Conservation (phyloP, 2,113 vertebrate genomes). For the Elaphurus davidianus region DNA sequence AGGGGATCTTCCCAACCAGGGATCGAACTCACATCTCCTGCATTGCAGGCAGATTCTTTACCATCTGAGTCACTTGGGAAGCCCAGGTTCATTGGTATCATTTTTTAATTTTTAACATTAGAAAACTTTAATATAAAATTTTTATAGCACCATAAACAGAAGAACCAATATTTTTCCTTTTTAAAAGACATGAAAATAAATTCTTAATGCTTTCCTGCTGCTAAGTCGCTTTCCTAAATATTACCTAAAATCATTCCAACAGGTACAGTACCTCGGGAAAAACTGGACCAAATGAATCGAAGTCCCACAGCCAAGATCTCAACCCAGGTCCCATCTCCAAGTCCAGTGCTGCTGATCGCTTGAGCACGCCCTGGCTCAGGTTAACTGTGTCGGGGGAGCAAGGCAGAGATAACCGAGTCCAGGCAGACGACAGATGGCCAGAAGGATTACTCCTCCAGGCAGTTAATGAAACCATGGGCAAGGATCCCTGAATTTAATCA, state of each 20-base stretch:
- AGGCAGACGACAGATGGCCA: background rate
- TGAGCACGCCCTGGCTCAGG: accelerated
- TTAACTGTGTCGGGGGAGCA: background rate
- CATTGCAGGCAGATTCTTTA: background rate
- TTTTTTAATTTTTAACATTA: background rate
- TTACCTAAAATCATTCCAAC: background rate
- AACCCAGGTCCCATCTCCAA: background rate
- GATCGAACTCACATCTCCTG: accelerated
- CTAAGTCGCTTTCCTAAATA: background rate
- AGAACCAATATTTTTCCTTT: background rate
- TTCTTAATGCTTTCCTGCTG: background rate
- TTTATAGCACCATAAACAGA: background rate
- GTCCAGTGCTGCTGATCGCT: background rate
- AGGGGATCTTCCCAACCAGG: background rate
- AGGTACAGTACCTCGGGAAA: background rate
- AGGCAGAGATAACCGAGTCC: background rate
- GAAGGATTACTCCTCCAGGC: background rate
- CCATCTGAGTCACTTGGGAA: background rate
- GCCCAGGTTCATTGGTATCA: background rate
- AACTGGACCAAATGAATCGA: background rate
- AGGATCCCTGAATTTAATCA: background rate
- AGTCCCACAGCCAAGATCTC: background rate
- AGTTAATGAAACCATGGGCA: background rate
- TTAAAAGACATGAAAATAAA: background rate
- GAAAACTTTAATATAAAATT: background rate